Evolutionary conservation across 2,797 vertebrate genomes (phyloP), one percentile per base, ranked within the genome.

Genomic region (Agapornis canus): DNA sequence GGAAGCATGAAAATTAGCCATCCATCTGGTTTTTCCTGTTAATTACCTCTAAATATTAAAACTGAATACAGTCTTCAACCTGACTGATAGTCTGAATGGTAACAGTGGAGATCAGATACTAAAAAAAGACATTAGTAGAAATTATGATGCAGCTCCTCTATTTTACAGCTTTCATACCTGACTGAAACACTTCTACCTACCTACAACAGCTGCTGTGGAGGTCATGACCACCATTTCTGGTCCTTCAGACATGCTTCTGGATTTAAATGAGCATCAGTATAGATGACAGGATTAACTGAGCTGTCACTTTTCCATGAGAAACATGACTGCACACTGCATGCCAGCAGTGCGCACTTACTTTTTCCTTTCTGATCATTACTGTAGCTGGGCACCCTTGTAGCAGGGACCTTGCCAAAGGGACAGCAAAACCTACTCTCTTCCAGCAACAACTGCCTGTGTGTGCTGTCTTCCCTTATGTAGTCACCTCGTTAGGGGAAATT

Each of bases 21-120:
- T 90, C 75, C 71, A 88, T 96, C 75, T 95, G 77, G 49, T 82
- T 94, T 96, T 93, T 94, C 80, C 57, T 91, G 93, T 96, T 97
- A 95, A 97, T 96, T 96, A 92, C 61, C 51, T 94, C 88, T 89
- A 80, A 89, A 80, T 85, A 76, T 90, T 94, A 93, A 96, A 94
- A 86, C 57, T 90, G 35, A 86, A 84, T 51, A 40, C 45, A 93
- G 85, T 66, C 64, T 86, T 92, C 85, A 92, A 91, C 83, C 49
- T 88, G 89, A 94, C 73, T 93, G 70, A 49, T 94, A 77, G 72
- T 85, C 86, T 71, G 69, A 91, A n/a, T 37, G 56, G 61, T 68
- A 80, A 68, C 8, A 85, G 22, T 23, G 4, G 64, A 56, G 56
- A 71, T 75, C 69, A 90, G 69, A 81, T 48, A 56, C 22, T 40